phyloP scores from a whole-genome alignment of 2,113 vertebrate genomes.

The Pollimyrus isidori region DNA sequence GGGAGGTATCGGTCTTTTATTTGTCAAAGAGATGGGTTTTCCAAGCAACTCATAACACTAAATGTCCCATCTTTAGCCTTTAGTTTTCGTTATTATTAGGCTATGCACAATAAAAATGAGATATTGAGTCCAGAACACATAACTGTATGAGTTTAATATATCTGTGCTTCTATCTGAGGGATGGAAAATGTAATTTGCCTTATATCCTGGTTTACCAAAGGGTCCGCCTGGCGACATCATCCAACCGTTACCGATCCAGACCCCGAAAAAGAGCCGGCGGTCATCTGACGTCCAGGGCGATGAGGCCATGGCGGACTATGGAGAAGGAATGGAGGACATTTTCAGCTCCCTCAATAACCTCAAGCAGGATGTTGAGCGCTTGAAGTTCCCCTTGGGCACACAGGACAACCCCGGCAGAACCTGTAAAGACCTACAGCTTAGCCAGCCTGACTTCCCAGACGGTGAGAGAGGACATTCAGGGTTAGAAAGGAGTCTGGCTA shows the following conservation, averaged over 20 bases:
- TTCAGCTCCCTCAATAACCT: conserved; percentile 88
- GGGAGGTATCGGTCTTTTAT: not conserved
- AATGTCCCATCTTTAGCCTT: not conserved
- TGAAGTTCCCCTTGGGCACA: conserved; percentile 94
- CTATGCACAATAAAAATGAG: not conserved
- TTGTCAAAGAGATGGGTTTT: not conserved
- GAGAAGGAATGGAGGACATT: conserved; percentile 86
- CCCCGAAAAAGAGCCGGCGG: conserved; percentile 72
- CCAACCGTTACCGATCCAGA: conserved; percentile 84
- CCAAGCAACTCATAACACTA: not conserved
- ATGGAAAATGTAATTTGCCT: not conserved
- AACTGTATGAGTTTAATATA: not conserved
- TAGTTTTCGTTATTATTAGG: not conserved
- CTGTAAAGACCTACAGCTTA: conserved; percentile 90
- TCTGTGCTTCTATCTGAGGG: not conserved
- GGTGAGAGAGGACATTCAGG: conserved; percentile 57
- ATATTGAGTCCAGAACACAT: not conserved
- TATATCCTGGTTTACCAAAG: conserved; percentile 45
- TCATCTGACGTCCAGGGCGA: conserved; percentile 77
- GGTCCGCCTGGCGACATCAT: conserved; percentile 91
- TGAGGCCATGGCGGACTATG: conserved; percentile 71
- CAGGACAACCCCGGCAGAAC: conserved; percentile 89
- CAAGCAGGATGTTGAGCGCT: conserved; percentile 89
- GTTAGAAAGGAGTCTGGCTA: not conserved
- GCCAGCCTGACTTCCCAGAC: conserved; percentile 87